Evolutionary conservation across 1,140 invertebrate species (phyloP), one percentile per base, ranked within the genome.

Genomic region (Araneus ventricosus): DNA sequence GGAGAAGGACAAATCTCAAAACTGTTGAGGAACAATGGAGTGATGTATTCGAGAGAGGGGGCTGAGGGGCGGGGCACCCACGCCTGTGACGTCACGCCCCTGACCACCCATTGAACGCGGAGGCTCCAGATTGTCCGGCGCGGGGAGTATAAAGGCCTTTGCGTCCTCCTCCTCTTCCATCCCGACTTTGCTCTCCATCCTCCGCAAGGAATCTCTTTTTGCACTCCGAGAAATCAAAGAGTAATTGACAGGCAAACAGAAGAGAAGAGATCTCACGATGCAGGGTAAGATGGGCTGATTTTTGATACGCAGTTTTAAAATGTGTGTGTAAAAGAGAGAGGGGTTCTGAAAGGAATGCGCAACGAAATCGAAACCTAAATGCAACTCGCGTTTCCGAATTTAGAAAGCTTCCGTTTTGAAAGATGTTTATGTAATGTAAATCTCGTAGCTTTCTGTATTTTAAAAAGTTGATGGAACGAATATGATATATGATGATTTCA

Each of bases 41-140:
- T 52, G 59, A 92, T 84, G 80, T 67, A 52, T 85, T 59, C n/a
- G 20, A 37, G 20, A 45, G 27, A 34, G 82, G 80, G 61, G 45
- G 45, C 8, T 14, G 41, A 14, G 91, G 41, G 59, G 30, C 22
- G 84, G 34, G n/a, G 80, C 90, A 85, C 90, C 90, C 90, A 92
- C 84, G 91, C 84, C 6, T 63, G 39, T 92, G 91, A 92, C 91
- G 91, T 92, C 91, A 92, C 45, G 5, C 91, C 57, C 91, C 91
- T 92, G 82, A 87, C 90, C 90, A 85, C 90, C 90, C 90, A 91
- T 67, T 91, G 79, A 91, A 85, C 52, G 84, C 27, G 4, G 59
- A 22, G 91, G 91, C 84, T 70, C 91, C 91, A 75, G 91, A 92
- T 37, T 75, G 91, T 92, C 91, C 91, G 91, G 63, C 82, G 91